Conservation (phyloP, 2,113 vertebrate genomes). For the Propithecus coquereli region DNA sequence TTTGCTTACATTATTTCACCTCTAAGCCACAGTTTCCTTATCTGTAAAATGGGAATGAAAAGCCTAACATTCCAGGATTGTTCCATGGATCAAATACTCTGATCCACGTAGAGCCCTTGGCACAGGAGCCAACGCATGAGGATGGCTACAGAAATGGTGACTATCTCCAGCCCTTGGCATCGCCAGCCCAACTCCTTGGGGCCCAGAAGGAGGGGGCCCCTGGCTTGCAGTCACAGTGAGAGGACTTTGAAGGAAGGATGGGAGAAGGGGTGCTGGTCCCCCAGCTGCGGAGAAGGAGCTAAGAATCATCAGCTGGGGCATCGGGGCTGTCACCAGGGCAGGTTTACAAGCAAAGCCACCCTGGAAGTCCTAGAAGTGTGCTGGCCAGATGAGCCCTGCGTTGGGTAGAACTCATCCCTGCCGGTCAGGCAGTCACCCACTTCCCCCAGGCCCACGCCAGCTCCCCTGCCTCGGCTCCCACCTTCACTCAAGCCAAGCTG, state of each 20-base stretch:
- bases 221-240: not conserved
- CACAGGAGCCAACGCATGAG: not conserved
- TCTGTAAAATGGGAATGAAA: not conserved
- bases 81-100: not conserved
- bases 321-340: not conserved
- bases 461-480: not conserved
- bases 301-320: not conserved
- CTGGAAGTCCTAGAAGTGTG: not conserved
- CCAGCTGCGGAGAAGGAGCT: not conserved
- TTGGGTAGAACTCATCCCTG: not conserved
- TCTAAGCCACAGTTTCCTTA: not conserved
- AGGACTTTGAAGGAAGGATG: not conserved
- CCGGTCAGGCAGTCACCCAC: not conserved
- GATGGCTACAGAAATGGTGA: not conserved
- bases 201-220: not conserved
- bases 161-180: not conserved
- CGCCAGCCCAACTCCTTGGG: not conserved
- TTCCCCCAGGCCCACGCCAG: not conserved
- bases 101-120: not conserved
- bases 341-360: not conserved
- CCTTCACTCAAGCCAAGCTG: not conserved
- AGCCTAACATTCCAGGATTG: not conserved
- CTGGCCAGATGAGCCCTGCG: not conserved
- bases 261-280: not conserved
- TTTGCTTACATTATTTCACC: not conserved